Evolutionary conservation across 2,113 vertebrate genomes (phyloP).

Genomic region (Burhinus bistriatus): DNA sequence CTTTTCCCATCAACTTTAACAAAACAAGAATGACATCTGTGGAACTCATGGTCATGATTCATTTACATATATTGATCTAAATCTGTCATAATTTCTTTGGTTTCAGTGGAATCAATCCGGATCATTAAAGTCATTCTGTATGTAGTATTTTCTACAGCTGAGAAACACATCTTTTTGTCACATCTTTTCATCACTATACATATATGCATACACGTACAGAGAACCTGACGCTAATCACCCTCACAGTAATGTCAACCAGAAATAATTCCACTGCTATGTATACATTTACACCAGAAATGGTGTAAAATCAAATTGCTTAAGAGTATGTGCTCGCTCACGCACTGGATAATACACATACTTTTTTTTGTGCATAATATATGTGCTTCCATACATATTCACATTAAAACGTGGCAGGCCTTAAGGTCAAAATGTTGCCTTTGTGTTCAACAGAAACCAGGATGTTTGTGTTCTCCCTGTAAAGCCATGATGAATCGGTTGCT

Average conservation of each 20-base stretch:
- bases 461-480: neutral
- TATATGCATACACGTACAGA: accelerated
- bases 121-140: neutral
- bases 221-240: neutral
- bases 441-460: neutral
- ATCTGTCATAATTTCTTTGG: neutral
- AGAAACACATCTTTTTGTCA: neutral
- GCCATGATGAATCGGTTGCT: neutral
- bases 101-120: neutral
- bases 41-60: neutral
- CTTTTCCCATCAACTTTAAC: neutral
- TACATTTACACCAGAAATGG: neutral
- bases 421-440: neutral
- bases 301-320: neutral
- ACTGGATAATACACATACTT: neutral
- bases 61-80: neutral
- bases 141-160: neutral
- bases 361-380: neutral
- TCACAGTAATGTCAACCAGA: neutral
- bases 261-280: neutral
- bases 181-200: neutral
- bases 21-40: neutral
- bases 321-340: neutral
- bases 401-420: neutral
- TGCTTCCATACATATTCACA: neutral